A percentile compares a stretch with the other conserved stretches of the same genome.
Evolutionary conservation across 2,113 vertebrate genomes (phyloP).

Genomic region (Myiagra hebetior): DNA sequence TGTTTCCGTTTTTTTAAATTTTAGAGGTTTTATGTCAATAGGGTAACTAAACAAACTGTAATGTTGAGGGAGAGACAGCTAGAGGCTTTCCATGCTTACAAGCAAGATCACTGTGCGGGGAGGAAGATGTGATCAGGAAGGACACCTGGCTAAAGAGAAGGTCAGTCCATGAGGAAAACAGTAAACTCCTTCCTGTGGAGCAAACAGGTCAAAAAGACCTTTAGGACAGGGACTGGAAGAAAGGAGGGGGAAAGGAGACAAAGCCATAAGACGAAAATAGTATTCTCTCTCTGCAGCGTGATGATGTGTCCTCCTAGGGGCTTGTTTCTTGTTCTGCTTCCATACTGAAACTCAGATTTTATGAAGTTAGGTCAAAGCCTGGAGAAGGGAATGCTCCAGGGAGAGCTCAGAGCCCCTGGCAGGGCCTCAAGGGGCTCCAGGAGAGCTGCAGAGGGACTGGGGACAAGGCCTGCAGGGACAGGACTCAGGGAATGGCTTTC

Average conservation of each 20-base stretch:
- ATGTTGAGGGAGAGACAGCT: neutral
- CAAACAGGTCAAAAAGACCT: neutral
- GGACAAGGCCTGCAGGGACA: neutral
- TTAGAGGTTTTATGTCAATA: neutral
- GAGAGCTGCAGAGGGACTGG: neutral
- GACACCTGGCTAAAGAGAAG: neutral
- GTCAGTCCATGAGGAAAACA: neutral
- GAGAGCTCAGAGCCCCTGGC: neutral
- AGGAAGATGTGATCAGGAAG: neutral
- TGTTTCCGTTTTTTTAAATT: neutral
- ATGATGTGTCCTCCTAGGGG: neutral
- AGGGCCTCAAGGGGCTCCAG: neutral
- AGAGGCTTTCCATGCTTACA: rapidly evolving
- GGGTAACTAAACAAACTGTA: neutral
- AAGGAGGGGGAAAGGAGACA: neutral
- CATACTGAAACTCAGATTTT: neutral
- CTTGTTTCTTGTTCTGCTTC: neutral
- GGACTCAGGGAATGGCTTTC: neutral
- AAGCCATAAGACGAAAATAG: rapidly evolving
- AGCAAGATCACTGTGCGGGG: neutral
- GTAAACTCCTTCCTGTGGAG: neutral
- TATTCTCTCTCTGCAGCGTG: neutral
- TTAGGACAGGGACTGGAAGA: neutral
- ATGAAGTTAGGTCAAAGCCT: neutral
- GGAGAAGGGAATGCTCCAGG: neutral